Evolutionary conservation across 2,113 vertebrate genomes (phyloP).

Genomic region (Pterocles gutturalis): DNA sequence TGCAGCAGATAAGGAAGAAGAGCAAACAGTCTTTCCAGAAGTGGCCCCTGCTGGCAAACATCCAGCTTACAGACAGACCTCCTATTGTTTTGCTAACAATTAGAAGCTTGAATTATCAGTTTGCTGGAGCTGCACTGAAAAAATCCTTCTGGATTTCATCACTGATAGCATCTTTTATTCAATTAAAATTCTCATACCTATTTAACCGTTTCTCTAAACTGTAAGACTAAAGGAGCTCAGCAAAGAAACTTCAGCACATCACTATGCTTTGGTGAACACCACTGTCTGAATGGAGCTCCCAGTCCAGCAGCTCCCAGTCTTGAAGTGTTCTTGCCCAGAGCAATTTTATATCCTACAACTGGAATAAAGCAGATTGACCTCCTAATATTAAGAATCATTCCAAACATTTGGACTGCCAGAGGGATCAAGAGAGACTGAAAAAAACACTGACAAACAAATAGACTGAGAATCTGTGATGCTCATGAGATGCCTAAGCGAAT

Average conservation of each 20-base stretch:
- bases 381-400: conserved; percentile 58
- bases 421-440: background rate
- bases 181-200: background rate
- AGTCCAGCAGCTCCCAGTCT: background rate
- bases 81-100: conserved; percentile 43
- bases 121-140: background rate
- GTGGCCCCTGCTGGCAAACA: conserved; percentile 20
- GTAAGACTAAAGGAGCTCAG: background rate
- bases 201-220: background rate
- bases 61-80: conserved; percentile 16
- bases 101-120: conserved; percentile 13
- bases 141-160: background rate
- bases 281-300: background rate
- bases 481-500: background rate
- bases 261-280: background rate
- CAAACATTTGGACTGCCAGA: conserved; percentile 38
- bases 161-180: background rate
- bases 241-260: background rate
- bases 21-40: conserved; percentile 33
- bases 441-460: conserved; percentile 9
- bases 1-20: background rate
- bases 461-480: background rate
- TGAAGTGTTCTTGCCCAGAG: background rate
- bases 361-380: conserved; percentile 57
- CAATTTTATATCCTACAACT: conserved; percentile 13